Conservation (phyloP, 2,888 invertebrate species). For the Vanessa cardui region DNA sequence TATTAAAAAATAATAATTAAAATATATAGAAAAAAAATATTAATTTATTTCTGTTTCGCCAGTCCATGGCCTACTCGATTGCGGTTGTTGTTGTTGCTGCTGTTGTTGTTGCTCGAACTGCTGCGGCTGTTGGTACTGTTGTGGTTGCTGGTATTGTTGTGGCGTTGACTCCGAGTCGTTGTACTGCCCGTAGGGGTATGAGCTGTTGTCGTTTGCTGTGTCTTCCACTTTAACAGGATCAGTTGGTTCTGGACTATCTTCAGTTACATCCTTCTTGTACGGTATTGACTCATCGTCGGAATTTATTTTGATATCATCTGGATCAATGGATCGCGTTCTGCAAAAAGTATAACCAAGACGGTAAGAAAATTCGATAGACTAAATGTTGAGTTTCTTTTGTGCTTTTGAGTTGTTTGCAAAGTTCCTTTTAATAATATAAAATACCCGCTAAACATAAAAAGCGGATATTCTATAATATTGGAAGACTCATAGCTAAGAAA, state of each 20-base stretch:
- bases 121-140: slow-evolving; percentile 42
- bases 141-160: slow-evolving; percentile 34
- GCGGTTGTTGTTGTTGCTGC: slow-evolving; percentile 41
- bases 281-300: slow-evolving; percentile 78
- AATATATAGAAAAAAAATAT: slow-evolving; percentile 23
- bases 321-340: slow-evolving; percentile 67
- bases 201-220: slow-evolving; percentile 50
- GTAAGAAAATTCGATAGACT: not conserved
- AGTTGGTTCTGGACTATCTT: slow-evolving; percentile 69
- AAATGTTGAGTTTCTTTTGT: not conserved
- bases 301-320: slow-evolving; percentile 71
- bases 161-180: slow-evolving; percentile 32
- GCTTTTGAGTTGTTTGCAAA: not conserved
- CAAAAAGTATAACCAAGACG: slow-evolving; percentile 8
- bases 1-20: not conserved
- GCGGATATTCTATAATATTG: too few relatives aligned
- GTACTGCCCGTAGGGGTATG: slow-evolving; percentile 54
- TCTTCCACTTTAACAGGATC: slow-evolving; percentile 62
- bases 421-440: not conserved
- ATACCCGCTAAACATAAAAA: too few relatives aligned
- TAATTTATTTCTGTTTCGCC: slow-evolving; percentile 78
- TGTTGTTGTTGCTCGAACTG: slow-evolving; percentile 35
- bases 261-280: slow-evolving; percentile 72
- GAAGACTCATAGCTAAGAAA: too few relatives aligned
- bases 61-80: slow-evolving; percentile 58